Base-by-base conservation (phyloP, 2,113 vertebrate species). In the Tichodroma muraria region DNA sequence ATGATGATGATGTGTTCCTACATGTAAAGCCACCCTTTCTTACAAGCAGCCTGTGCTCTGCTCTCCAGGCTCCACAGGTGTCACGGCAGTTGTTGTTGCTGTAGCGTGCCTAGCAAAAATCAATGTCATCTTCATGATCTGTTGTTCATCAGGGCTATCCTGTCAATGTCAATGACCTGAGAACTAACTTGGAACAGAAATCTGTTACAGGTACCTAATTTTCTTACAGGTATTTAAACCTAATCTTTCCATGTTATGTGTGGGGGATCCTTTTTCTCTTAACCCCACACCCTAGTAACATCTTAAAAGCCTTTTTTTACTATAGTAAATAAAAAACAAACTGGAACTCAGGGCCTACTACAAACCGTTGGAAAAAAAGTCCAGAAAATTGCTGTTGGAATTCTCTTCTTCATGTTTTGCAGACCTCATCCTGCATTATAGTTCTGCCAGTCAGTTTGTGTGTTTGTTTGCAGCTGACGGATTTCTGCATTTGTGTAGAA, bases 221-320 rank as follows among this genome's bases (percentile, higher is more conserved):
- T 94, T 83, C 40, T 85, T 85, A 40, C 22, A 44, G 35, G 38
- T 6, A 47, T 64, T 40, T 88, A 13, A 90, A 90, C 82, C 56
- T 52, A 52, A 82, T 76, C 21, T 15, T 72, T 49, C 11, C 2
- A 2, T 37, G 15, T 64, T 80, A 40, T 28, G 9, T 65, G 14
- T 27, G 27, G 8, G 10, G 11, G 10, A 24, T 64, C 37, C 47
- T 82, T 71, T 76, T 44, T 45, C 33, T 75, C 45, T 38, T 22
- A 15, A 21, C 3, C 18, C 8, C 5, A 8, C 3, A 10, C 5
- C 4, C 6, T 7, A 3, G 2, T 45, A 56, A 27, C 2, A 16
- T 38, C 33, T 59, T 75, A 30, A 50, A 81, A 65, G 6, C 4
- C 6, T 7, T 83, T 73, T 76, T 85, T 73, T 6, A 28, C 15